A percentile compares a stretch with the other conserved stretches of the same genome.
phyloP scores from a whole-genome alignment of 2,888 invertebrate species.

The Romanomermis culicivorax region DNA sequence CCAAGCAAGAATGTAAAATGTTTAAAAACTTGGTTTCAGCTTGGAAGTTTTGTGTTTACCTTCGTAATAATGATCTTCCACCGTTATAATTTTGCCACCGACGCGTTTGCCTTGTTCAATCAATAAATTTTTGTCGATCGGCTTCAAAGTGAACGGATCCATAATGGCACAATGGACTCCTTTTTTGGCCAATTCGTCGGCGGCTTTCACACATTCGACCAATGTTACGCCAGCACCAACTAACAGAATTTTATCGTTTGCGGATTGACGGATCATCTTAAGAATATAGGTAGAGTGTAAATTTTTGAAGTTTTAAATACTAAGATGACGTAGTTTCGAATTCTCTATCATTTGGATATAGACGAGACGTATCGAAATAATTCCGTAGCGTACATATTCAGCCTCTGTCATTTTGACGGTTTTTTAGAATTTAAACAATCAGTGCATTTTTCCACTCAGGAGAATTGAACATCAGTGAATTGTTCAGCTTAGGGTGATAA shows the following conservation, averaged over 20 bases:
- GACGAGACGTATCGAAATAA: too few relatives aligned
- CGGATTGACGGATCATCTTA: conserved; percentile 52
- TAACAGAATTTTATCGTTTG: conserved; percentile 56
- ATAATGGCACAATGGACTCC: conserved; percentile 52
- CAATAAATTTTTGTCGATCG: conserved; percentile 59
- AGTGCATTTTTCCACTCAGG: too few relatives aligned
- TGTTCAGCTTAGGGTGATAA: too few relatives aligned
- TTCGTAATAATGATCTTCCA: conserved; percentile 90
- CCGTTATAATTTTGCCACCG: conserved; percentile 62
- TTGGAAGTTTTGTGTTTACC: too few relatives aligned
- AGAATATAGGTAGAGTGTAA: conserved; percentile 7
- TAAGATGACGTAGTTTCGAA: not conserved
- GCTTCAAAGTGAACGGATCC: conserved; percentile 62
- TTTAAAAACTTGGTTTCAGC: too few relatives aligned
- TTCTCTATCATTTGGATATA: not conserved
- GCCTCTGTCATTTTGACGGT: too few relatives aligned
- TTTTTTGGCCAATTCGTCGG: conserved; percentile 46
- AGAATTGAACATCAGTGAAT: too few relatives aligned
- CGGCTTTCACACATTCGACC: conserved; percentile 66
- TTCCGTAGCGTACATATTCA: too few relatives aligned
- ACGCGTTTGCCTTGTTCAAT: conserved; percentile 51
- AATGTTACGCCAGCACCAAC: conserved; percentile 85
- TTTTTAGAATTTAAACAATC: too few relatives aligned
- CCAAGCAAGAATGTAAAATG: too few relatives aligned
- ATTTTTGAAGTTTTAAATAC: not conserved